Evolutionary conservation across 2,797 vertebrate genomes (phyloP), one percentile per base, ranked within the genome.

Genomic region (Cheirogaleus major): DNA sequence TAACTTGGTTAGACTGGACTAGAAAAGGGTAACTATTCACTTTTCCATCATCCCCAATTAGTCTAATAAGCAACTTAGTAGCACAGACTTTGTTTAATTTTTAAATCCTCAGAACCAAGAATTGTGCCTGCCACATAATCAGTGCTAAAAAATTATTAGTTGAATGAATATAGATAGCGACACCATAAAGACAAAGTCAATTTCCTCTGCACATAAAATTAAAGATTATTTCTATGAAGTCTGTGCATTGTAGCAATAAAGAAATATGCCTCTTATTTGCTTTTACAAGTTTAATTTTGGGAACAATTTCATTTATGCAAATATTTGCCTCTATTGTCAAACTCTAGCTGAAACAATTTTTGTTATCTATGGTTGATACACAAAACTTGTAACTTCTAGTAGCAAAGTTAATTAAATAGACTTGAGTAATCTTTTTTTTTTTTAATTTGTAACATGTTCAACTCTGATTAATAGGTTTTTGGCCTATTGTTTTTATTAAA

Each of bases 271-370:
- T 96, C 69, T 63, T 70, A 52, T 94, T 95, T 97, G 63, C 52
- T 83, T 95, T 95, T 76, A 91, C 35, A 94, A 61, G 32, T 91
- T 96, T 92, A 95, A 96, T 92, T 95, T 43, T 82, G 48, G 52
- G 15, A 95, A 78, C 35, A 93, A 91, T 89, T 89, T 86, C 93
- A 43, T 65, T 94, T 52, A 35, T 81, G 61, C 78, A 94, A 95
- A 96, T 96, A 94, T 70, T 94, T 95, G 81, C 48, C 25, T 97
- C 48, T 84, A 20, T 57, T 80, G 52, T 96, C 45, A 95, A 81
- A 93, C 83, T 95, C 43, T 38, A 91, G 61, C 38, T 57, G 52
- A 91, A 94, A 78, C 15, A 59, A 85, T 91, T 79, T 93, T 86
- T 25, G 14, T 92, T 65, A 61, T 84, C 72, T 93, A 23, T 61